These are phyloP conservation scores for Heliconius nattereri DNA, from an alignment of 1,140 invertebrate species.

Conservation along the genomic window DNA sequence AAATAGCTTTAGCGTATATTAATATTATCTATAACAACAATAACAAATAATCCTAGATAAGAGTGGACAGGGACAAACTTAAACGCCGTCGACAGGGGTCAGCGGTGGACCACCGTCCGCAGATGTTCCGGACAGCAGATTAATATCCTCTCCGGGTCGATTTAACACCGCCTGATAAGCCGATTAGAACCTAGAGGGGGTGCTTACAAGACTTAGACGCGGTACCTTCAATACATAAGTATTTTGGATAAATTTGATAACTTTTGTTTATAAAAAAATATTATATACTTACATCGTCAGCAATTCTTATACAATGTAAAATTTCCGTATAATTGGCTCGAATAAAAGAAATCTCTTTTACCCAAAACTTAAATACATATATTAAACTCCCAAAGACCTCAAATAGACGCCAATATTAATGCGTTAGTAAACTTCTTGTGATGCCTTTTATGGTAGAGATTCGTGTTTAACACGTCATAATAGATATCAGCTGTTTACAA, in stretches of 20 bases:
- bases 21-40: background rate
- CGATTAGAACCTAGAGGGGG: slow-evolving; percentile 43
- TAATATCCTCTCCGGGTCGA: slow-evolving; percentile 66
- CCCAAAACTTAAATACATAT: background rate
- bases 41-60: slow-evolving; percentile 38
- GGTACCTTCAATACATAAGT: background rate
- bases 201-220: slow-evolving; percentile 19
- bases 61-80: slow-evolving; percentile 58
- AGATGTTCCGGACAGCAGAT: slow-evolving; percentile 75
- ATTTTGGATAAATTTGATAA: background rate
- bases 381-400: background rate
- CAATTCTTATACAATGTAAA: no score
- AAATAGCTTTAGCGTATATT: background rate
- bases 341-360: background rate
- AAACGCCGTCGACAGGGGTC: slow-evolving; percentile 51
- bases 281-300: no score
- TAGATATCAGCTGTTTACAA: slow-evolving; percentile 63
- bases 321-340: no score
- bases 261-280: background rate
- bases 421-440: background rate
- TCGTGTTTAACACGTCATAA: slow-evolving; percentile 51
- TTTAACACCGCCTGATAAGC: slow-evolving; percentile 67
- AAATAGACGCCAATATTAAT: background rate
- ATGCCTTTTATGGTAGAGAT: slow-evolving; percentile 36
- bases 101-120: slow-evolving; percentile 49